Conservation (phyloP, 2,113 vertebrate genomes). For the Gnathonemus echidnorhynchus region DNA sequence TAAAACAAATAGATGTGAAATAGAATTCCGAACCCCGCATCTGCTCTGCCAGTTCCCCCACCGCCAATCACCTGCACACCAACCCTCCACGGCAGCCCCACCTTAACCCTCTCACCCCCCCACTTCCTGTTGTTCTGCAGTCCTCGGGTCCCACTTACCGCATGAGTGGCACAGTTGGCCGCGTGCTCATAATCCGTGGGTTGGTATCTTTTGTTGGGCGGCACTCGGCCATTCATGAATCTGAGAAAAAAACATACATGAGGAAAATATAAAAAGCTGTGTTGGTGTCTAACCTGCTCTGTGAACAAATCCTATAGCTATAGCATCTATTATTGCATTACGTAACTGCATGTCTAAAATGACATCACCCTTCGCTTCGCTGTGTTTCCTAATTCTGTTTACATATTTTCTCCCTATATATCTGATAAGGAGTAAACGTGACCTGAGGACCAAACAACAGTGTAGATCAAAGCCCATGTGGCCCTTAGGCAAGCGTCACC, state of each 20-base stretch:
- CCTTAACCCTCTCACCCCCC: neutral
- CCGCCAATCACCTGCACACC: neutral
- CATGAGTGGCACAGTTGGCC: constrained; percentile 88
- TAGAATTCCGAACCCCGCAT: neutral
- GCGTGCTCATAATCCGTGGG: constrained; percentile 89
- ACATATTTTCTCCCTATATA: neutral
- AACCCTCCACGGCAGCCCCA: neutral
- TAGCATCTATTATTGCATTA: neutral
- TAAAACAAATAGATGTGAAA: neutral
- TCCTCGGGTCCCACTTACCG: constrained; percentile 61
- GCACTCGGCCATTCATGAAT: constrained; percentile 90
- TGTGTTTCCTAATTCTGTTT: neutral
- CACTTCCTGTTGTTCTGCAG: neutral
- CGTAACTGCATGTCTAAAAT: neutral
- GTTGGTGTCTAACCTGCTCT: neutral
- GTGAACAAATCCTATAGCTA: neutral
- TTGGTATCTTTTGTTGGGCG: constrained; percentile 79
- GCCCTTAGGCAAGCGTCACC: neutral
- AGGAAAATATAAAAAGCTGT: neutral
- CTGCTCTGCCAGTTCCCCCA: neutral
- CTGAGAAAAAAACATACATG: constrained; percentile 42
- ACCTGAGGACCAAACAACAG: neutral
- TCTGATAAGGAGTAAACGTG: neutral
- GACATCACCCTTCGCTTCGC: neutral
- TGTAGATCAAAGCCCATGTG: neutral